A percentile compares a stretch with the other conserved stretches of the same genome.
These are phyloP conservation scores for Amphiprion percula DNA, from an alignment of 2,113 vertebrate genomes.

Conservation along the genomic window DNA sequence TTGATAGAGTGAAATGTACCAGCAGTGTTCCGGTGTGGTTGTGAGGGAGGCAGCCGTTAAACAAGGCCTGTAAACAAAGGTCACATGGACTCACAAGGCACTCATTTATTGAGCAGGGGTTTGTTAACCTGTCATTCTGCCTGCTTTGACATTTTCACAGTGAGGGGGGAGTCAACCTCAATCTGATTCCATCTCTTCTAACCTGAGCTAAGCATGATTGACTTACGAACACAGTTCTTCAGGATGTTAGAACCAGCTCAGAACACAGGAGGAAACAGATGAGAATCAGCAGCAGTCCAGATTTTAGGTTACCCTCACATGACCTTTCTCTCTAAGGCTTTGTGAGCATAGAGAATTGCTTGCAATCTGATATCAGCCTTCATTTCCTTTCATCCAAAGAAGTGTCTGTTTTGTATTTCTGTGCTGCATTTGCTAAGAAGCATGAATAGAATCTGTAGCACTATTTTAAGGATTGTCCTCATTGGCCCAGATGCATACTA, in stretches of 20 bases:
- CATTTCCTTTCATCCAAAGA: conserved; percentile 27
- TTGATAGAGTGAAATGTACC: not conserved
- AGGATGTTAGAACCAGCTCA: conserved; percentile 13
- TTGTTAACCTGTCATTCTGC: conserved; percentile 56
- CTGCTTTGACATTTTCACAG: conserved; percentile 49
- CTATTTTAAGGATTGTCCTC: not conserved
- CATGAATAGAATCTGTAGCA: too few species aligned
- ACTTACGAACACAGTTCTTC: conserved; percentile 4
- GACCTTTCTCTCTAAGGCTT: conserved; percentile 9
- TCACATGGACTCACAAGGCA: conserved; percentile 30
- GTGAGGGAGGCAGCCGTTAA: not conserved
- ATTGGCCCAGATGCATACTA: too few species aligned
- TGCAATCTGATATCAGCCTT: conserved; percentile 23
- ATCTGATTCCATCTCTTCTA: conserved; percentile 34
- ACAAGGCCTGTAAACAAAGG: conserved; percentile 37
- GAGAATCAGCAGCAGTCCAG: conserved; percentile 36
- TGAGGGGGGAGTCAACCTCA: conserved; percentile 27
- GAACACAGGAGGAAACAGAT: conserved; percentile 6
- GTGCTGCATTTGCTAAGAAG: conserved; percentile 7
- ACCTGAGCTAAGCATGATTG: conserved; percentile 27
- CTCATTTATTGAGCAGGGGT: conserved; percentile 44
- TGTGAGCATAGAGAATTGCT: conserved; percentile 11
- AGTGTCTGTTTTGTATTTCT: not conserved
- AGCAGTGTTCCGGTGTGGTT: not conserved
- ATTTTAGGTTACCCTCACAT: conserved; percentile 3